Conservation (phyloP, 2,113 vertebrate species). For the Mesitornis unicolor region DNA sequence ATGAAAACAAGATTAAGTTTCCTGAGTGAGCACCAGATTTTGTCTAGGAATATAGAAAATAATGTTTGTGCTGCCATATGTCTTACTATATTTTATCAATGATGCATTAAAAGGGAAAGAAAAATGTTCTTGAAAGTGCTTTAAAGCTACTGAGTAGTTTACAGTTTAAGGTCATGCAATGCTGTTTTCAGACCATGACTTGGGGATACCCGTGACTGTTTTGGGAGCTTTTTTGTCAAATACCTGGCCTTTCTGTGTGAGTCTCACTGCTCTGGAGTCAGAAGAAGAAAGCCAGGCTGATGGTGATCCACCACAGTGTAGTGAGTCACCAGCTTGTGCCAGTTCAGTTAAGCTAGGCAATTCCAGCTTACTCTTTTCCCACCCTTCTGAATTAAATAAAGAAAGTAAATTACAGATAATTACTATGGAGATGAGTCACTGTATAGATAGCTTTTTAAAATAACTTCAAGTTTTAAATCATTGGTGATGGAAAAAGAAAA, state of each 20-base stretch:
- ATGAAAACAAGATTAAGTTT: neutral
- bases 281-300: neutral
- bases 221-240: neutral
- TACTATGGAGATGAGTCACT: neutral
- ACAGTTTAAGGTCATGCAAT: neutral
- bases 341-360: neutral
- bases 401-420: neutral
- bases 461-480: neutral
- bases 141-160: neutral
- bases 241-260: accelerated
- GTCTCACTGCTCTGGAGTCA: neutral
- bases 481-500: neutral
- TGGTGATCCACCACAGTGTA: neutral
- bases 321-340: neutral
- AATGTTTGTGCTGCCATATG: neutral
- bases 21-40: neutral
- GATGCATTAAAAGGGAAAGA: neutral
- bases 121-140: neutral
- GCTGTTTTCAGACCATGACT: neutral
- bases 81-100: neutral
- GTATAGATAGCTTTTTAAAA: constrained; percentile 16
- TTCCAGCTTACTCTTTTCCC: neutral
- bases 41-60: neutral
- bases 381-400: neutral
- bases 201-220: neutral